These are phyloP conservation scores for Aurelia coerulea DNA, from an alignment of 30 jellyfish, hydroid and myxozoan species.

Conservation along the genomic window DNA sequence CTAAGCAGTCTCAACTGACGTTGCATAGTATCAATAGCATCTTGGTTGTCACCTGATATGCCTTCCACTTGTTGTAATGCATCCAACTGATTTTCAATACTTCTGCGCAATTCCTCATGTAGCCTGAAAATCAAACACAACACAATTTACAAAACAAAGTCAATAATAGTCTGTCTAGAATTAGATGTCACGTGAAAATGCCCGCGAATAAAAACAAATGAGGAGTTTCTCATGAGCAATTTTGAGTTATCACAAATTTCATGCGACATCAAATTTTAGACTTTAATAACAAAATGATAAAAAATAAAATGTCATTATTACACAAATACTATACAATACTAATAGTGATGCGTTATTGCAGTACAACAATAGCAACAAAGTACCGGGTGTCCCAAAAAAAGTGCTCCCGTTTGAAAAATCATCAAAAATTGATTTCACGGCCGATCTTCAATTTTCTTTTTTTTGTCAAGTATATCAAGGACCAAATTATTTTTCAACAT, in stretches of 20 bases:
- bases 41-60: slow-evolving; percentile 68
- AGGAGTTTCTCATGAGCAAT: neutral
- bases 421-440: too few species aligned
- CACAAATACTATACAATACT: too few species aligned
- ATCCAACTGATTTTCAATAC: slow-evolving; percentile 81
- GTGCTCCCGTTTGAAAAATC: too few species aligned
- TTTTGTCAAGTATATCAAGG: too few species aligned
- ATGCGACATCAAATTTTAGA: neutral
- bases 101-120: slow-evolving; percentile 78
- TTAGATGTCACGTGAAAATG: neutral
- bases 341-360: too few species aligned
- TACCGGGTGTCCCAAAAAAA: too few species aligned
- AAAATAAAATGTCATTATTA: too few species aligned
- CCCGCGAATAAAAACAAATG: neutral
- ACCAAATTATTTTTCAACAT: too few species aligned
- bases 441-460: too few species aligned
- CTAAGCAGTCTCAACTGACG: slow-evolving; percentile 57
- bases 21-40: slow-evolving; percentile 67
- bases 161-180: neutral
- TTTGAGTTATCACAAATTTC: too few species aligned
- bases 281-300: too few species aligned
- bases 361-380: too few species aligned
- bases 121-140: slow-evolving; percentile 48
- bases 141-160: neutral
- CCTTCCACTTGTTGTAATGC: slow-evolving; percentile 83